Conservation (phyloP, 2,888 invertebrate genomes). For the Galeruca laticollis region DNA sequence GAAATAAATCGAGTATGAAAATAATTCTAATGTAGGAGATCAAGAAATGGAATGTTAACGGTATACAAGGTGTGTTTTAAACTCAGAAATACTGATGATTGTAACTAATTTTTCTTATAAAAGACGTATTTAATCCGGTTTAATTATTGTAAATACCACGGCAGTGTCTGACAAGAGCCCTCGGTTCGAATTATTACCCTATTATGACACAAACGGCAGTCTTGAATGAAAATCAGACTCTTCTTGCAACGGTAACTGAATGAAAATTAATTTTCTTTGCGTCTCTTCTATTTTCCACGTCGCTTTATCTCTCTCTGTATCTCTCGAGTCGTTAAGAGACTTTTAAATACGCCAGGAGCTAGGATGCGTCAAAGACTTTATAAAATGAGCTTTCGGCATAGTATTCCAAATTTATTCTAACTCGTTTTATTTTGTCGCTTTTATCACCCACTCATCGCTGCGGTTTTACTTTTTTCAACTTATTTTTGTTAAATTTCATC, state of each 20-base stretch:
- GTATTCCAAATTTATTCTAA: background rate
- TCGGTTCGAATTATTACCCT: background rate
- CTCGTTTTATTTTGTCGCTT: background rate
- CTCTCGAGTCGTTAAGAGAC: background rate
- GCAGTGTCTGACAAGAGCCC: background rate
- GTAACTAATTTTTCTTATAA: no score
- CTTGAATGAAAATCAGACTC: background rate
- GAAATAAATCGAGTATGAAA: background rate
- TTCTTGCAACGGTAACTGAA: background rate
- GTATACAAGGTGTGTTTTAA: no score
- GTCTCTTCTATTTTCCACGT: background rate
- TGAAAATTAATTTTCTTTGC: slow-evolving; percentile 3
- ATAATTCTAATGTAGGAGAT: no score
- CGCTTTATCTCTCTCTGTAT: no score
- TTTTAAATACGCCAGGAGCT: background rate
- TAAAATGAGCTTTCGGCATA: background rate
- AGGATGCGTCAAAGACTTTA: background rate
- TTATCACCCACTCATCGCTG: slow-evolving; percentile 1
- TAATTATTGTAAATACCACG: no score
- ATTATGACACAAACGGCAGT: slow-evolving; percentile 1
- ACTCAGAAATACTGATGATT: no score
- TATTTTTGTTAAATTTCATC: no score
- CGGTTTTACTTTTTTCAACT: background rate
- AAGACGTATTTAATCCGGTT: no score
- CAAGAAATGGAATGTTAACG: no score